Conservation (phyloP, 1,140 invertebrate species). For the Aphelenchoides besseyi region DNA sequence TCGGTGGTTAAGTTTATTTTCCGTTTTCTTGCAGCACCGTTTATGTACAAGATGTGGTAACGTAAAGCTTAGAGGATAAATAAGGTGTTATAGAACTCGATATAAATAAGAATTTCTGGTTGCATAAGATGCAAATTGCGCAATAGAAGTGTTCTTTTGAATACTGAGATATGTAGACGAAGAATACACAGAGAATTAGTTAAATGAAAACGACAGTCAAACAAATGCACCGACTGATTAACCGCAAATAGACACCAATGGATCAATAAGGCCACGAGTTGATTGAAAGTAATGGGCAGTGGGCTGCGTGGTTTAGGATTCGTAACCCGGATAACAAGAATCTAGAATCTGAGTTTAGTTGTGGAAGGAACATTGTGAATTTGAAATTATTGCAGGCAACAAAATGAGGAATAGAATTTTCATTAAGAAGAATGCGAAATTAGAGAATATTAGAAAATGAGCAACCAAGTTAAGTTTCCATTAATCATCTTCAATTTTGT, state of each 20-base stretch:
- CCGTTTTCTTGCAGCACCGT: neutral
- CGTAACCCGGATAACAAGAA: too few species aligned
- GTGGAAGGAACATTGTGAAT: too few species aligned
- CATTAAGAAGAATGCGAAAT: neutral
- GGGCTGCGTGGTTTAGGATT: neutral
- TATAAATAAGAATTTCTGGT: neutral
- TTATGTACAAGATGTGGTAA: neutral
- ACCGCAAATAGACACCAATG: too few species aligned
- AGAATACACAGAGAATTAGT: neutral
- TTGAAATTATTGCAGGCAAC: neutral
- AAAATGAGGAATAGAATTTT: neutral
- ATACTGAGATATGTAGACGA: neutral
- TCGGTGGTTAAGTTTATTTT: neutral
- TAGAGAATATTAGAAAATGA: too few species aligned
- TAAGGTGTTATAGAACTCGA: neutral
- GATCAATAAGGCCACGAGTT: neutral
- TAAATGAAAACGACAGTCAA: neutral
- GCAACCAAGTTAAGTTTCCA: too few species aligned
- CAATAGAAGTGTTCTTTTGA: neutral
- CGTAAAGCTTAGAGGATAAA: neutral
- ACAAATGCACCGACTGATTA: neutral
- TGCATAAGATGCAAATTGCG: constrained; percentile 2
- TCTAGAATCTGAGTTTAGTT: too few species aligned
- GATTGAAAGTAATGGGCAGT: neutral
- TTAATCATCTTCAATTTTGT: too few species aligned